Evolutionary conservation across 2,888 invertebrate genomes (phyloP), one percentile per base, ranked within the genome.

Genomic region (Tuta absoluta): DNA sequence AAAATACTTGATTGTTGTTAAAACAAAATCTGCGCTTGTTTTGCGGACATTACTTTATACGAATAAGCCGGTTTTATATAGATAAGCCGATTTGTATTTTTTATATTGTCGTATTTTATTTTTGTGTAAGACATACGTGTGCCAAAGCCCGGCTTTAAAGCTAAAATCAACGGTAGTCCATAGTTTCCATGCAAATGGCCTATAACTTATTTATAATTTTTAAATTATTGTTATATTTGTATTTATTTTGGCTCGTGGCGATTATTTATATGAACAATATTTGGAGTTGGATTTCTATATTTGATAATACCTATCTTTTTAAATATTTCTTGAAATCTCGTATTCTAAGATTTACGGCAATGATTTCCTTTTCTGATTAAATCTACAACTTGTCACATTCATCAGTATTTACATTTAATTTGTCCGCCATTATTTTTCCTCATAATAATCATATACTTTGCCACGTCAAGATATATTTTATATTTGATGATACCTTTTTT

Each of bases 31-130:
- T 11, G 19, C 59, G 62, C 66, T 68, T 64, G 62, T 67, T 75
- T 70, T 83, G 83, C 82, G 71, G 75, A 80, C 88, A 67, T 67
- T 90, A 85, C 89, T 72, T 77, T 68, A 79, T 79, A 77, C 77
- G 82, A 82, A 85, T 87, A 85, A 90, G 87, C 88, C 79, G 86
- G 89, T 88, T 89, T 90, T 87, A 89, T 88, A 89, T 75, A 89
- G 91, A 90, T 91, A 91, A 91, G 90, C 90, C 88, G 91, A 89
- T 91, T 91, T 85, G 84, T 86, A 82, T 85, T 89, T 89, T 91
- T 90, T 89, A 86, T 85, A 85, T 79, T 82, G 77, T 75, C 77
- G 80, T 82, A 84, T 87, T 86, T 84, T 81, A 80, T 84, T 82
- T 80, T 79, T 82, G 76, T 81, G 77, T 80, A 81, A 83, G 81